Conservation (phyloP, 2,113 vertebrate species). For the Cyanistes caeruleus region DNA sequence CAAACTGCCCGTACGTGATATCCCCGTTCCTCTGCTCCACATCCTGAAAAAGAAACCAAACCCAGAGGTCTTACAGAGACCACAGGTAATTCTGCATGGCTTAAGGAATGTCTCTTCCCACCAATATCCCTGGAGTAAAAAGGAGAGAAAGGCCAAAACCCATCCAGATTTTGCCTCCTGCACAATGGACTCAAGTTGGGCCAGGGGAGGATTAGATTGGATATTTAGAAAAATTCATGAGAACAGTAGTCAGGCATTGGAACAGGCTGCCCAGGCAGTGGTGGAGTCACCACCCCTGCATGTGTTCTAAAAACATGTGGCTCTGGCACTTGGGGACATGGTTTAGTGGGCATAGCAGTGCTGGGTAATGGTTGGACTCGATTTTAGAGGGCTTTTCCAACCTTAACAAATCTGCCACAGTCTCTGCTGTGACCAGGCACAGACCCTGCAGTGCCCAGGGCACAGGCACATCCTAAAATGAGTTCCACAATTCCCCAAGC, state of each 20-base stretch:
- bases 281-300: background rate
- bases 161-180: background rate
- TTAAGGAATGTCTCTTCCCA: background rate
- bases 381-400: background rate
- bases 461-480: background rate
- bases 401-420: background rate
- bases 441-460: background rate
- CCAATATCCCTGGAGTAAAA: background rate
- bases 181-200: background rate
- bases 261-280: background rate
- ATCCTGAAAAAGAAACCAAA: slow-evolving; percentile 73
- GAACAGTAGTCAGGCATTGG: background rate
- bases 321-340: background rate
- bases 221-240: background rate
- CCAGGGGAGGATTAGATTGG: background rate
- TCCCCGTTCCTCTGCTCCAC: slow-evolving; percentile 92
- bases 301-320: background rate
- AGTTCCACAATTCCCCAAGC: rapidly evolving
- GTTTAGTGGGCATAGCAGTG: background rate
- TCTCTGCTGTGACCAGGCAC: background rate
- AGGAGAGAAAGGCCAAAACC: background rate
- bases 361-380: background rate
- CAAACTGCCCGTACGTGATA: slow-evolving; percentile 93
- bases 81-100: background rate
- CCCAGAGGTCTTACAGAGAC: background rate